Evolutionary conservation across 2,888 invertebrate genomes (phyloP), one percentile per base, ranked within the genome.

Genomic region (Euplagia quadripunctaria): DNA sequence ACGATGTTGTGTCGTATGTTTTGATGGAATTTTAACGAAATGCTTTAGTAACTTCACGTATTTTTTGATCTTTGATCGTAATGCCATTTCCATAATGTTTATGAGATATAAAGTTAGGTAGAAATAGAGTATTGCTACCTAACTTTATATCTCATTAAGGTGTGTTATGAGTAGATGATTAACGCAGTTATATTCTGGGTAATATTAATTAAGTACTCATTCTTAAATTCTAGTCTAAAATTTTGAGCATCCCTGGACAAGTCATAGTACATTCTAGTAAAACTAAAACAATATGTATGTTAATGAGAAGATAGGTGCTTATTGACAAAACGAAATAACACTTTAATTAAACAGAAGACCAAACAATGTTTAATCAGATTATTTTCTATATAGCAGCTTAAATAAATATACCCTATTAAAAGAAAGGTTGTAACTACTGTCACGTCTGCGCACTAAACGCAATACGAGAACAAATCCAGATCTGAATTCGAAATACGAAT

Each of bases 401-500:
- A 42, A 12, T 52, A 16, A 41, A 55, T 8, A 76, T 79, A 72
- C 65, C 64, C 64, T 71, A 71, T 51, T 70, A 65, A 79, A 70
- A 66, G 71, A 65, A 69, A 75, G 72, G 51, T 43, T 78, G 74
- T 75, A n/a, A 73, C n/a, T 71, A 78, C 63, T 49, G 58, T 75
- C 79, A 93, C 94, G 93, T 72, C 93, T 94, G 94, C 94, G 95
- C 94, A 93, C 83, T 91, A 81, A 85, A 87, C 79, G 80, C 84
- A 80, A 80, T 87, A 79, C 84, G 82, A 82, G 91, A 90, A 84
- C 94, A 93, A 94, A 94, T 93, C 91, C 89, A 91, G 91, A 93
- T 90, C 91, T 89, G 88, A 89, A 93, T 90, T 82, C 84, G 83
- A 91, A 94, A 94, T 95, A 89, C 95, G 94, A 95, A 95, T 95